Percentiles rank a stretch among this genome's conserved stretches.
phyloP scores from a whole-genome alignment of 2,888 invertebrate species.

The Sphecodes monilicornis region DNA sequence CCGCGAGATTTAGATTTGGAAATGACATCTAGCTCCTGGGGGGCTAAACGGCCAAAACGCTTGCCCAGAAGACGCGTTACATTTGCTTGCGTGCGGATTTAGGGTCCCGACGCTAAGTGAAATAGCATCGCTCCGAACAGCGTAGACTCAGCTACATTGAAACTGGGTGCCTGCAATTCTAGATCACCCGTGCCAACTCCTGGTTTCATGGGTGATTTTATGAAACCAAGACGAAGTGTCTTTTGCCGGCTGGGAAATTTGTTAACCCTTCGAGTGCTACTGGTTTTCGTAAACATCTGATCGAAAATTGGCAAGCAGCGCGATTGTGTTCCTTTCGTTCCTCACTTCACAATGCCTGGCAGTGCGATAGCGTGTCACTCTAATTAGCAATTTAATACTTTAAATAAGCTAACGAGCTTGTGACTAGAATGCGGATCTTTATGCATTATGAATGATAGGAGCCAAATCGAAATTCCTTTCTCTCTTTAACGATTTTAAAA shows the following conservation, averaged over 20 bases:
- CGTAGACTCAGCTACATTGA: neutral
- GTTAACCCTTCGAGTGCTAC: too few species aligned
- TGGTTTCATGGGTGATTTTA: neutral
- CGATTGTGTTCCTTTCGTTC: too few species aligned
- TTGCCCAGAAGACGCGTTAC: neutral
- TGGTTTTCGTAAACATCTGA: too few species aligned
- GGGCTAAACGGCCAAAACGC: constrained; percentile 5
- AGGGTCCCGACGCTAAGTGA: neutral
- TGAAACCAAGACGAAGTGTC: neutral
- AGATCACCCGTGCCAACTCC: neutral
- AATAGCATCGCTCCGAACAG: neutral
- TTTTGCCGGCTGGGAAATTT: neutral
- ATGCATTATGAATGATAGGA: too few species aligned
- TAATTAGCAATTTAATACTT: too few species aligned
- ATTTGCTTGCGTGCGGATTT: constrained; percentile 6
- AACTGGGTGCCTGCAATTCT: neutral
- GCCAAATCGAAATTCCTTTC: too few species aligned
- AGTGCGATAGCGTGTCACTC: too few species aligned
- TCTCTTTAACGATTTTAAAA: too few species aligned
- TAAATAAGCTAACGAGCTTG: too few species aligned
- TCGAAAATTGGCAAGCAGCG: too few species aligned
- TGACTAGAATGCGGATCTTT: too few species aligned
- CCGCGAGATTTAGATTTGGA: constrained; percentile 53
- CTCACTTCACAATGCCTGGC: too few species aligned
- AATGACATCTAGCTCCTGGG: constrained; percentile 35